phyloP scores from a whole-genome alignment of 2,113 vertebrate species.

The Archocentrus centrarchus region DNA sequence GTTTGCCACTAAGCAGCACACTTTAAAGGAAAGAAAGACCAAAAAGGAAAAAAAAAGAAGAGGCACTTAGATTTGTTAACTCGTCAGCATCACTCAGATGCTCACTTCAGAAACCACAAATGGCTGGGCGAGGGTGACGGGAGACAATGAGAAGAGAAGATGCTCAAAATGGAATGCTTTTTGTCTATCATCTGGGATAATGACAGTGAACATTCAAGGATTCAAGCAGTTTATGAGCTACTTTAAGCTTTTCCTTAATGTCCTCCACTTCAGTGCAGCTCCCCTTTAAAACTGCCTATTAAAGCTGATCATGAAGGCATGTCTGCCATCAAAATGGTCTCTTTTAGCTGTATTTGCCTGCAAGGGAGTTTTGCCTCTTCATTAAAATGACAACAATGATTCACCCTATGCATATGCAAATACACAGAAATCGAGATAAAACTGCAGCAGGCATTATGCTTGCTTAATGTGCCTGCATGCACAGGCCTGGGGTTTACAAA shows the following conservation, averaged over 20 bases:
- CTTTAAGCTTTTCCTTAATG: slow-evolving; percentile 74
- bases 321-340: slow-evolving; percentile 68
- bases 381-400: slow-evolving; percentile 73
- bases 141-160: slow-evolving; percentile 3
- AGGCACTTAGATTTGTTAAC: slow-evolving; percentile 16
- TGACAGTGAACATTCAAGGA: slow-evolving; percentile 48
- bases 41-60: neutral
- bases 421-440: slow-evolving; percentile 46
- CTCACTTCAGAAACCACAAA: slow-evolving; percentile 35
- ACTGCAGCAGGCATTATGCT: slow-evolving; percentile 10
- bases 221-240: slow-evolving; percentile 68
- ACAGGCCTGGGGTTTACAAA: slow-evolving; percentile 22
- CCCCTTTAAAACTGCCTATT: slow-evolving; percentile 72
- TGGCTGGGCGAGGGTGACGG: neutral
- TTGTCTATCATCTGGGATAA: slow-evolving; percentile 62
- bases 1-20: neutral
- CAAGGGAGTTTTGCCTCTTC: slow-evolving; percentile 56
- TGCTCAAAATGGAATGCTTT: slow-evolving; percentile 51
- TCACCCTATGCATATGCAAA: slow-evolving; percentile 73
- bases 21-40: neutral
- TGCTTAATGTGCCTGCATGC: neutral
- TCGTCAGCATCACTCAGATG: slow-evolving; percentile 17
- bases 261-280: slow-evolving; percentile 63
- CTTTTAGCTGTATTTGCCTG: slow-evolving; percentile 65
- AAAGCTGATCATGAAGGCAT: slow-evolving; percentile 75